phyloP scores from a whole-genome alignment of 2,888 invertebrate species.

The Tigriopus californicus region DNA sequence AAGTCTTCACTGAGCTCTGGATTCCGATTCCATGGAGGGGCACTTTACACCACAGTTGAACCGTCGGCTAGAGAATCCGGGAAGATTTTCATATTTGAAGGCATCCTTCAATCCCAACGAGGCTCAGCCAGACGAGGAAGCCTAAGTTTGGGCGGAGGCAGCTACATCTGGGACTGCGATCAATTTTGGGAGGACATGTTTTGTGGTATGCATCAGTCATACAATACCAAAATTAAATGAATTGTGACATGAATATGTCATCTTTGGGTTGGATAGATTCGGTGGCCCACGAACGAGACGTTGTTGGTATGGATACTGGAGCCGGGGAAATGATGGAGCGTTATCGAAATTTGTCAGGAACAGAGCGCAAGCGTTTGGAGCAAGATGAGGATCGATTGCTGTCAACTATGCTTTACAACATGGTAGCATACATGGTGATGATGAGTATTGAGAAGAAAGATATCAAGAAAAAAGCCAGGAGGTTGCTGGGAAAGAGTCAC shows the following conservation, averaged over 20 bases:
- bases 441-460: constrained; percentile 51
- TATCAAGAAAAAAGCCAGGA: constrained; percentile 39
- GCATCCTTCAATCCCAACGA: not conserved
- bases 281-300: constrained; percentile 87
- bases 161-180: constrained; percentile 82
- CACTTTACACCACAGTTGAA: constrained; percentile 28
- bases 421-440: constrained; percentile 88
- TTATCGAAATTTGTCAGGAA: constrained; percentile 51
- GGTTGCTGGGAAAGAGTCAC: constrained; percentile 91
- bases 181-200: constrained; percentile 99
- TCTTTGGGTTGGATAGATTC: constrained; percentile 47
- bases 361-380: constrained; percentile 79
- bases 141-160: not conserved
- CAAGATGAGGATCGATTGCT: constrained; percentile 92
- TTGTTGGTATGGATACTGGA: constrained; percentile 99
- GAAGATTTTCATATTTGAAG: not conserved
- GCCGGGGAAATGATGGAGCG: constrained; percentile 98
- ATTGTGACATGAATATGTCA: too few species aligned
- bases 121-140: not conserved
- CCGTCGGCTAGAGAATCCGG: not conserved
- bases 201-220: constrained; percentile 16
- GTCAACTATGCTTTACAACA: constrained; percentile 85
- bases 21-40: constrained; percentile 71
- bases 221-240: too few species aligned
- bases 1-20: constrained; percentile 44